Evolutionary conservation across 1,140 invertebrate species (phyloP).

Genomic region (Cotesia vestalis): DNA sequence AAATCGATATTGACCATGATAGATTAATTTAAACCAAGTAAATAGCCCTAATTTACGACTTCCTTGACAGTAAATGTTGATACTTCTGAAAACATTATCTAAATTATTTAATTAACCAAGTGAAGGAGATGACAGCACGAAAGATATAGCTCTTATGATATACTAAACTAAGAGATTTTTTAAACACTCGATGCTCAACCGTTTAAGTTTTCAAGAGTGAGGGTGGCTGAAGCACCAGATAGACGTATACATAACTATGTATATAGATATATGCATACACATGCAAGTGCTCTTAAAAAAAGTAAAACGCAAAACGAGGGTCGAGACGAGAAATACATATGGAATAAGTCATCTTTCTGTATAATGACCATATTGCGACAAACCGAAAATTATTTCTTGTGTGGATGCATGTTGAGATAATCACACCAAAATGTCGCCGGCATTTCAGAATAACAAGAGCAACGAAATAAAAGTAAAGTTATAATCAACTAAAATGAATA

Average conservation of each 20-base stretch:
- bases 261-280: not conserved
- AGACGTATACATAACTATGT: not conserved
- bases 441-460: not conserved
- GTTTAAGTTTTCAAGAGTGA: slow-evolving; percentile 18
- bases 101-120: too few relatives aligned
- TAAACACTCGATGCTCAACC: slow-evolving; percentile 21
- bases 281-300: slow-evolving; percentile 4
- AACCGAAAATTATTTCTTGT: not conserved
- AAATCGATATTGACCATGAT: not conserved
- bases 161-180: slow-evolving; percentile 17
- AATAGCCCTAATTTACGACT: too few relatives aligned
- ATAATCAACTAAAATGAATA: slow-evolving; percentile 1
- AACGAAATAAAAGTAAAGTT: slow-evolving; percentile 2
- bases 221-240: slow-evolving; percentile 7
- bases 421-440: not conserved
- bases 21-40: not conserved
- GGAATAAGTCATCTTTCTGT: too few relatives aligned
- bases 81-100: too few relatives aligned
- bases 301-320: not conserved
- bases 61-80: too few relatives aligned
- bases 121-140: not conserved
- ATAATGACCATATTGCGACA: not conserved
- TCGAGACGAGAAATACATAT: too few relatives aligned
- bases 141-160: not conserved
- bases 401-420: too few relatives aligned